These are phyloP conservation scores for Parasteatoda lunata DNA, from an alignment of 2,888 invertebrate species.

Conservation along the genomic window DNA sequence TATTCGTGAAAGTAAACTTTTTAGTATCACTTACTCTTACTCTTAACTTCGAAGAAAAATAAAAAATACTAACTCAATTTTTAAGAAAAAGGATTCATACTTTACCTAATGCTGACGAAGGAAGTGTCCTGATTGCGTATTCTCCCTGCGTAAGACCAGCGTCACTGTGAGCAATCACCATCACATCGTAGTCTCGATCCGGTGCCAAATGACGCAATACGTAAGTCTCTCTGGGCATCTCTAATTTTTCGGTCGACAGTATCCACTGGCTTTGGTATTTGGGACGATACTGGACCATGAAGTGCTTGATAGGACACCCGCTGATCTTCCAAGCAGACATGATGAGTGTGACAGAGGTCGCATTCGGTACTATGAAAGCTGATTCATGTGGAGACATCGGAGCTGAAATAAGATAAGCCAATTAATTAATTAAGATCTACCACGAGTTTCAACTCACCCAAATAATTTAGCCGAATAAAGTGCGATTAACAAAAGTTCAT, in stretches of 20 bases:
- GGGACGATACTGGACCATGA: conserved; percentile 72
- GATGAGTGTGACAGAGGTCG: conserved; percentile 73
- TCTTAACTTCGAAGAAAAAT: too few relatives aligned
- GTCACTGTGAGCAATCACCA: conserved; percentile 67
- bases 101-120: conserved; percentile 7
- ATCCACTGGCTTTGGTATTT: conserved; percentile 63
- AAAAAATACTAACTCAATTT: too few relatives aligned
- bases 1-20: too few relatives aligned
- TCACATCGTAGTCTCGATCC: conserved; percentile 62
- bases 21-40: too few relatives aligned
- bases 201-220: conserved; percentile 53
- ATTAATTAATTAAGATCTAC: too few relatives aligned
- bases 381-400: conserved; percentile 73
- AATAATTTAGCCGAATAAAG: too few relatives aligned
- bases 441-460: too few relatives aligned
- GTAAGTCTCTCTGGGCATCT: conserved; percentile 36
- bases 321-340: conserved; percentile 73
- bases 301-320: conserved; percentile 74
- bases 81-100: neutral
- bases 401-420: conserved; percentile 70
- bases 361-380: conserved; percentile 72
- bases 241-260: conserved; percentile 33
- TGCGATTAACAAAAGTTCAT: too few relatives aligned
- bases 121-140: conserved; percentile 59
- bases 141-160: conserved; percentile 67